A percentile compares a stretch with the other conserved stretches of the same genome.
Evolutionary conservation across 1,140 invertebrate species (phyloP).

Genomic region (Philotrypesis tridentata): DNA sequence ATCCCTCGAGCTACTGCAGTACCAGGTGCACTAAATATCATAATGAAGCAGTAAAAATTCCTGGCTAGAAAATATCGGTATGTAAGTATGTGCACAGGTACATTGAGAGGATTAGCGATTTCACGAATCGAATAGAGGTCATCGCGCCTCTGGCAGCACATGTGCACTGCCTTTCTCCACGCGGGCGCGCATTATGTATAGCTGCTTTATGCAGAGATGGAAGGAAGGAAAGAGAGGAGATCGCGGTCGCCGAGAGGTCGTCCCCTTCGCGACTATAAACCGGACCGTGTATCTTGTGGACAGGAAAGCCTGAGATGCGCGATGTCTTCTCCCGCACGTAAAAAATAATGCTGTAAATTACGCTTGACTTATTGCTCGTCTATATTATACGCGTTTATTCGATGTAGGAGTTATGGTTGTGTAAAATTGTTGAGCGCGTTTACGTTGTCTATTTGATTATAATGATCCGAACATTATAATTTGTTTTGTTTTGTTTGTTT

Average conservation of each 20-base stretch:
- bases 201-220: neutral
- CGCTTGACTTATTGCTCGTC: too few relatives aligned
- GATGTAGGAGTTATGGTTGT: too few relatives aligned
- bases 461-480: too few relatives aligned
- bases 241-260: constrained; percentile 10
- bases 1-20: too few relatives aligned
- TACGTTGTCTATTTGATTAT: too few relatives aligned
- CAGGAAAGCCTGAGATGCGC: too few relatives aligned
- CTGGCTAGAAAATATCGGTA: neutral
- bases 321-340: too few relatives aligned
- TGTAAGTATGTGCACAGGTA: neutral
- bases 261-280: neutral
- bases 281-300: neutral
- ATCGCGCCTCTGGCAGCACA: neutral
- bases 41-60: constrained; percentile 37
- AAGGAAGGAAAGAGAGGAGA: constrained; percentile 9
- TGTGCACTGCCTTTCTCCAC: constrained; percentile 23
- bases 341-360: too few relatives aligned
- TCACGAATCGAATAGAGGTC: constrained; percentile 48
- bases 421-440: too few relatives aligned
- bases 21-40: too few relatives aligned
- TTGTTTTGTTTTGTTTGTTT: too few relatives aligned
- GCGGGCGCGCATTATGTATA: neutral
- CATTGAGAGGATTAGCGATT: constrained; percentile 18
- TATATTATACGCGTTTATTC: too few relatives aligned